These are phyloP conservation scores for Colostygia pectinataria DNA, from an alignment of 2,888 invertebrate species.

Conservation along the genomic window DNA sequence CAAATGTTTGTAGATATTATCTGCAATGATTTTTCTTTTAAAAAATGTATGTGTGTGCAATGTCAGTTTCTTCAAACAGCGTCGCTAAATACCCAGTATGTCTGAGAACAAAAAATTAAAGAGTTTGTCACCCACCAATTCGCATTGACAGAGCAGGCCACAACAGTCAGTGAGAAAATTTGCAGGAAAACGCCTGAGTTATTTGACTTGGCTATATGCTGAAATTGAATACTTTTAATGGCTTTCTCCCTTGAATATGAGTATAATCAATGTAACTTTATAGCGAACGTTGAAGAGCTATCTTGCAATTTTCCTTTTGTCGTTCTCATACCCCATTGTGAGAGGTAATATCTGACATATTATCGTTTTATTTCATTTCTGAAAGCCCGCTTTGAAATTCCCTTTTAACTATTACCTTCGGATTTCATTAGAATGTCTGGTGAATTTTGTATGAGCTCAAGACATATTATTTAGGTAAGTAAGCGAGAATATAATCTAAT, in stretches of 20 bases:
- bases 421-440: constrained; percentile 52
- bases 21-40: too few species aligned
- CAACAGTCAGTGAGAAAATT: too few species aligned
- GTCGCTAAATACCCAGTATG: too few species aligned
- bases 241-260: constrained; percentile 29
- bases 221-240: constrained; percentile 23
- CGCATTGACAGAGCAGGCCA: too few species aligned
- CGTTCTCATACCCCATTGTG: constrained; percentile 59
- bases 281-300: constrained; percentile 57
- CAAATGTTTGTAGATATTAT: too few species aligned
- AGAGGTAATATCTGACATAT: constrained; percentile 67
- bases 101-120: too few species aligned
- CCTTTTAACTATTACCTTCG: constrained; percentile 59
- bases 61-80: too few species aligned
- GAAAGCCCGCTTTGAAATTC: constrained; percentile 62
- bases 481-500: too few species aligned
- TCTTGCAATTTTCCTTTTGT: constrained; percentile 69
- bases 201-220: too few species aligned
- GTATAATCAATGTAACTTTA: constrained; percentile 64
- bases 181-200: too few species aligned
- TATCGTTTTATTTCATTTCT: constrained; percentile 75
- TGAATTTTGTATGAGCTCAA: constrained; percentile 41
- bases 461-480: background rate
- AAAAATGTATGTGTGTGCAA: too few species aligned
- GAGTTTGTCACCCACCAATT: too few species aligned